phyloP scores from a whole-genome alignment of 2,888 invertebrate species.

The Spilosoma lubricipeda region DNA sequence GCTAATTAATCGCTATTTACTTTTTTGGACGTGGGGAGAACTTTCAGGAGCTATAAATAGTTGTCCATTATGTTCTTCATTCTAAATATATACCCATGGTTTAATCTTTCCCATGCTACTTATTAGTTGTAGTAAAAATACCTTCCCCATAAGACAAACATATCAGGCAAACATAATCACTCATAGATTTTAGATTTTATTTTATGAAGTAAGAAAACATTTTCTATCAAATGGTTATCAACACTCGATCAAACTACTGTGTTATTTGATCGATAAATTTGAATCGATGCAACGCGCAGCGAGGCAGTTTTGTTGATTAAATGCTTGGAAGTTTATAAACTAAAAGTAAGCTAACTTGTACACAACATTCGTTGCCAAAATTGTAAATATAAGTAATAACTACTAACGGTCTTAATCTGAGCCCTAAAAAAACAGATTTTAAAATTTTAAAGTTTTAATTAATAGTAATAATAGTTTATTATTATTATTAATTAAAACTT shows the following conservation, averaged over 20 bases:
- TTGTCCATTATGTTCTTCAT: neutral
- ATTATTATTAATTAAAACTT: no score
- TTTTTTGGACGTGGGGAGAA: neutral
- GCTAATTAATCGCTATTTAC: constrained; percentile 15
- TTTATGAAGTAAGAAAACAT: neutral
- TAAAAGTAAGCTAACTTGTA: neutral
- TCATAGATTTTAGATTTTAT: neutral
- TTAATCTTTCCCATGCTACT: neutral
- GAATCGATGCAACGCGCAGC: neutral
- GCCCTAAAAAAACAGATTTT: neutral
- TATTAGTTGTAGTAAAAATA: neutral
- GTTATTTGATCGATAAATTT: neutral
- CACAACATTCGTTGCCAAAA: neutral
- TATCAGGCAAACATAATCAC: neutral
- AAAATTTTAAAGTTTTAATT: no score
- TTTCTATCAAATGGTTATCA: no score
- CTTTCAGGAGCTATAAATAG: neutral
- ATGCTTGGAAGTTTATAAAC: no score
- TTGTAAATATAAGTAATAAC: neutral
- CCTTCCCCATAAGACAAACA: neutral
- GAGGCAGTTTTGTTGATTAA: no score
- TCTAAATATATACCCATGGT: neutral
- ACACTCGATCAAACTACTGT: neutral
- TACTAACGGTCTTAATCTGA: neutral
- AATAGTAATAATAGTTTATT: no score